Evolutionary conservation across 2,113 vertebrate genomes (phyloP).

Genomic region (Neogale vison): DNA sequence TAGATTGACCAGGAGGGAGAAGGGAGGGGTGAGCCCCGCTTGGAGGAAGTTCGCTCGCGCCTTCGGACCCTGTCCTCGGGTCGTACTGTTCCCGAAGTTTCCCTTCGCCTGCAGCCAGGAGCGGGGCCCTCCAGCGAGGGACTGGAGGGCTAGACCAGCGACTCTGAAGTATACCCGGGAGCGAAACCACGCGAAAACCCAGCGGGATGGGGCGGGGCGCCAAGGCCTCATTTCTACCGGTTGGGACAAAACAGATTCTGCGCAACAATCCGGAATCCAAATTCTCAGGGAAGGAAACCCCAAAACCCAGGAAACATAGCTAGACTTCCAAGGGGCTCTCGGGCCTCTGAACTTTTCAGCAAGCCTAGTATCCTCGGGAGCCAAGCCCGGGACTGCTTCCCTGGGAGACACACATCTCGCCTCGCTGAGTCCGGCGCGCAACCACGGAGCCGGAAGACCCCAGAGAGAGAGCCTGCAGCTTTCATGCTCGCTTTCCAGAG

Average conservation of each 20-base stretch:
- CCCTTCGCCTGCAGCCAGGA: neutral
- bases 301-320: too few species aligned
- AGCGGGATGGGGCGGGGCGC: neutral
- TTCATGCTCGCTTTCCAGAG: neutral
- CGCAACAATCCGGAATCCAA: neutral
- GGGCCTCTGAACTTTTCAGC: neutral
- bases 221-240: neutral
- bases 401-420: neutral
- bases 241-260: neutral
- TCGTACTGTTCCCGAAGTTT: neutral
- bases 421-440: rapidly evolving
- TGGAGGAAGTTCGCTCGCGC: neutral
- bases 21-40: neutral
- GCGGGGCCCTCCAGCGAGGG: neutral
- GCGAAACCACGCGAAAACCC: neutral
- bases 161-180: neutral
- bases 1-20: neutral
- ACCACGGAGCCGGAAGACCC: neutral
- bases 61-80: neutral
- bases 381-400: neutral
- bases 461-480: neutral
- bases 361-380: neutral
- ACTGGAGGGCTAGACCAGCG: rapidly evolving
- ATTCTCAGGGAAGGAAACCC: neutral
- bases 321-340: neutral